Evolutionary conservation across 2,113 vertebrate genomes (phyloP).

Genomic region (Pycnonotus jocosus): DNA sequence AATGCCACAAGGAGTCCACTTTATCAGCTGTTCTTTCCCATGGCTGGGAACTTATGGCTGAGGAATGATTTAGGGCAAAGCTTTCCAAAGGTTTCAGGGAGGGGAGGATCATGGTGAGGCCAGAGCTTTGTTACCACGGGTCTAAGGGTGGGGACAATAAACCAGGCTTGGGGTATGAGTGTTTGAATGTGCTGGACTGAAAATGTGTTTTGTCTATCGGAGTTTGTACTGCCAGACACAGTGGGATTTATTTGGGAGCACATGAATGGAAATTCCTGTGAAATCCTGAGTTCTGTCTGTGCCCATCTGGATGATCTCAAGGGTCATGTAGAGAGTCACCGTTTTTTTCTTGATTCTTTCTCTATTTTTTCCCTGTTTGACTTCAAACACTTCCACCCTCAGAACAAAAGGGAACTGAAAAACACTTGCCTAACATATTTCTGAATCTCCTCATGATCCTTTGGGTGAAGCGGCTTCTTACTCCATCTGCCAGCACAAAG

Average conservation of each 20-base stretch:
- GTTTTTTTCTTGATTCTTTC: neutral
- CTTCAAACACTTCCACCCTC: neutral
- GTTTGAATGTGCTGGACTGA: neutral
- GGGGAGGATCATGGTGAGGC: neutral
- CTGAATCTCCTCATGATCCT: neutral
- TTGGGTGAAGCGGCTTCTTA: neutral
- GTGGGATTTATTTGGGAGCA: neutral
- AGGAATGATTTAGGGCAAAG: neutral
- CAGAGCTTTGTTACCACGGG: neutral
- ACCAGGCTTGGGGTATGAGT: accelerated
- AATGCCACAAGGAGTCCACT: neutral
- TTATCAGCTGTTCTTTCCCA: neutral
- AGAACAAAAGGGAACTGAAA: neutral
- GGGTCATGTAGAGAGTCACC: neutral
- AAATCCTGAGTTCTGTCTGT: neutral
- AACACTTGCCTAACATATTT: neutral
- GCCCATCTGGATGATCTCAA: neutral
- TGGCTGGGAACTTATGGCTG: neutral
- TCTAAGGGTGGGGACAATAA: neutral
- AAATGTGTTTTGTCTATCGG: neutral
- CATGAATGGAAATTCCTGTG: neutral
- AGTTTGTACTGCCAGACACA: neutral
- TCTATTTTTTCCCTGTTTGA: neutral
- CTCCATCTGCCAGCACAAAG: neutral
- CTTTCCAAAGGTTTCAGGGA: neutral